Evolutionary conservation across 2,888 invertebrate genomes (phyloP).

Genomic region (Alloscopus bannaensis): DNA sequence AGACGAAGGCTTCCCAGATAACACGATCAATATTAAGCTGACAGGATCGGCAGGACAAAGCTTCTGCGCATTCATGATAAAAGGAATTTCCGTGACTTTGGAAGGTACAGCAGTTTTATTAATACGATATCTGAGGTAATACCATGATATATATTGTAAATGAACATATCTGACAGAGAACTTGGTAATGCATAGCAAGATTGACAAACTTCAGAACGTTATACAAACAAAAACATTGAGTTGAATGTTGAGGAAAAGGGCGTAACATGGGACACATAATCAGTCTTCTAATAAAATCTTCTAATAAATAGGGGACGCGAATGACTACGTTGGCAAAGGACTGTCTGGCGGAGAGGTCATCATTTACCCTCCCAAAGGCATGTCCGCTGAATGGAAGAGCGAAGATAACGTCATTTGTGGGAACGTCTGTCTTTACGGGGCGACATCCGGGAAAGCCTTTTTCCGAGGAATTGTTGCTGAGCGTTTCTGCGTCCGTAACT

Average conservation of each 20-base stretch:
- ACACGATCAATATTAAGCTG: constrained; percentile 87
- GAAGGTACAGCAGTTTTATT: too few species aligned
- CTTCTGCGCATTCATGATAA: constrained; percentile 97
- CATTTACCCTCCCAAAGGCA: constrained; percentile 92
- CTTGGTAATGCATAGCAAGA: too few species aligned
- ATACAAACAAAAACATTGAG: too few species aligned
- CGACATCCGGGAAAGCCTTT: constrained; percentile 94
- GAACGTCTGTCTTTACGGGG: constrained; percentile 98
- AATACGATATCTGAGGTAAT: too few species aligned
- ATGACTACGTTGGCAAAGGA: constrained; percentile 98
- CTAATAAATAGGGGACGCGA: too few species aligned
- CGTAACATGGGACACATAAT: too few species aligned
- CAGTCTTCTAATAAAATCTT: too few species aligned
- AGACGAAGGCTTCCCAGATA: constrained; percentile 89
- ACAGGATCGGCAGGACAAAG: constrained; percentile 98
- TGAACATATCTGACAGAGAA: too few species aligned
- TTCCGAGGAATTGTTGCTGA: constrained; percentile 98
- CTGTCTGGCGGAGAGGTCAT: constrained; percentile 95
- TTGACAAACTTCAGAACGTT: too few species aligned
- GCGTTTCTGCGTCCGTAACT: constrained; percentile 98
- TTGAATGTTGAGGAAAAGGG: too few species aligned
- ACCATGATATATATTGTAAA: too few species aligned
- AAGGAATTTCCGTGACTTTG: constrained; percentile 90
- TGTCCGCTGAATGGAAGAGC: constrained; percentile 86
- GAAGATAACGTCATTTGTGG: constrained; percentile 98